Conservation (phyloP, 2,113 vertebrate species). For the Eurystomus gularis region DNA sequence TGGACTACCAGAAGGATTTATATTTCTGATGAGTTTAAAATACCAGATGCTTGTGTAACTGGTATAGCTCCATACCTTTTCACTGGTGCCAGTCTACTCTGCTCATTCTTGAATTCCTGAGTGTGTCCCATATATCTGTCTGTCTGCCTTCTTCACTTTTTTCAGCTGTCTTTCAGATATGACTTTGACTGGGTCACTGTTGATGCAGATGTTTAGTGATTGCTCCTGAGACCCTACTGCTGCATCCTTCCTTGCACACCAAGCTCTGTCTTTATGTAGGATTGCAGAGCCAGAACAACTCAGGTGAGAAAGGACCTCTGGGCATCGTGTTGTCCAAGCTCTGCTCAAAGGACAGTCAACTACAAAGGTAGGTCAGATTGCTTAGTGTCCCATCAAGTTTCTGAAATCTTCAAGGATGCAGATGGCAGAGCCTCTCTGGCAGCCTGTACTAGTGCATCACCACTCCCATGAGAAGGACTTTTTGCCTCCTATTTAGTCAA, state of each 20-base stretch:
- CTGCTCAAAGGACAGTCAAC: not conserved
- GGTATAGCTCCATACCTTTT: not conserved
- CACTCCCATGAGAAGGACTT: not conserved
- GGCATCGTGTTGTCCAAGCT: fast-evolving
- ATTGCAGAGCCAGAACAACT: not conserved
- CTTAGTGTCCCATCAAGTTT: not conserved
- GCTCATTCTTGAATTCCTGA: not conserved
- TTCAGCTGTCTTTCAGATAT: not conserved
- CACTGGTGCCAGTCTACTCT: not conserved
- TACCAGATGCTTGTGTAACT: not conserved
- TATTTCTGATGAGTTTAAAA: not conserved
- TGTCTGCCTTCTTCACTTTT: not conserved
- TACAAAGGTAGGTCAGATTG: not conserved
- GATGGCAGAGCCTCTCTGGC: not conserved
- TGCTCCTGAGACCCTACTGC: not conserved
- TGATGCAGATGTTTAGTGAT: fast-evolving
- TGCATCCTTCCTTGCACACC: not conserved
- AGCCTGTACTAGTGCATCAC: not conserved
- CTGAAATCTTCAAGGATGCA: not conserved
- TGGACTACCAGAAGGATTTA: not conserved
- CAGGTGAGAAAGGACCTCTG: not conserved
- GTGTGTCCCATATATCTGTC: not conserved
- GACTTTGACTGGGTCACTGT: not conserved
- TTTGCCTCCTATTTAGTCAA: not conserved
- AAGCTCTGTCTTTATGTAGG: not conserved